These are phyloP conservation scores for Aethes cnicana DNA, from an alignment of 2,888 invertebrate species.

Conservation along the genomic window DNA sequence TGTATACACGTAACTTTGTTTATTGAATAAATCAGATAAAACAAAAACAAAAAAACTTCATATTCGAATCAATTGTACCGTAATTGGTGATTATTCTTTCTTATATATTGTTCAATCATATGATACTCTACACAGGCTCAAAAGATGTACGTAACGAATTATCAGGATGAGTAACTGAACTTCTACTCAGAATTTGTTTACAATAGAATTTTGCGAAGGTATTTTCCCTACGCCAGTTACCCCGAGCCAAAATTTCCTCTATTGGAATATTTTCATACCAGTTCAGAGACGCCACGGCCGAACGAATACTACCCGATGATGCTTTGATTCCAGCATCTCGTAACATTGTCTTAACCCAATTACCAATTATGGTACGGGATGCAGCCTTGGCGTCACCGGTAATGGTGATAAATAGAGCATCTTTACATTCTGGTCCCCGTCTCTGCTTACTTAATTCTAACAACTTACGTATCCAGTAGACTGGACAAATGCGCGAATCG, in stretches of 20 bases:
- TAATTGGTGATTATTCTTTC: too few relatives aligned
- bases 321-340: constrained; percentile 1
- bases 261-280: constrained; percentile 2
- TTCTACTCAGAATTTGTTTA: neutral
- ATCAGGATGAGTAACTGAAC: too few relatives aligned
- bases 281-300: constrained; percentile 1
- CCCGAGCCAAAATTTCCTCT: constrained; percentile 1
- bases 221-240: neutral
- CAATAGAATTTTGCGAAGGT: constrained; percentile 1
- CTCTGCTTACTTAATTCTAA: neutral
- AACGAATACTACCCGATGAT: neutral
- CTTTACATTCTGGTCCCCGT: neutral
- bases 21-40: too few relatives aligned
- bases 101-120: too few relatives aligned
- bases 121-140: too few relatives aligned
- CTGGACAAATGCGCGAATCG: neutral
- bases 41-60: too few relatives aligned
- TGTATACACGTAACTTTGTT: too few relatives aligned
- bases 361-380: neutral
- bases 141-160: too few relatives aligned
- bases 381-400: neutral
- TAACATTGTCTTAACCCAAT: constrained; percentile 1
- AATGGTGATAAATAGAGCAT: neutral
- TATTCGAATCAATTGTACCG: too few relatives aligned
- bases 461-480: neutral